Percentiles rank a stretch among this genome's conserved stretches.
These are phyloP conservation scores for Tenthredo livida DNA, from an alignment of 2,888 invertebrate species.

Conservation along the genomic window DNA sequence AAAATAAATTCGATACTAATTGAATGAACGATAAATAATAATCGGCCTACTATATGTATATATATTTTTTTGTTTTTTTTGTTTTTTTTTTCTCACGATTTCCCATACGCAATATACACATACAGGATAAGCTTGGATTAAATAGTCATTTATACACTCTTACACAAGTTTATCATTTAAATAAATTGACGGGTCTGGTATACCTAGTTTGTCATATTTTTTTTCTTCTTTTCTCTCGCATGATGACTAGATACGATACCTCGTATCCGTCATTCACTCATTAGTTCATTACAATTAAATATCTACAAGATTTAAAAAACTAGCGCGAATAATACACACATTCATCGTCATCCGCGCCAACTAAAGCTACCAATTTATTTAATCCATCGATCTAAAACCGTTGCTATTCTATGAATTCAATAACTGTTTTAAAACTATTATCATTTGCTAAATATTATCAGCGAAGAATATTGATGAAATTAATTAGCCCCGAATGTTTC, in stretches of 20 bases:
- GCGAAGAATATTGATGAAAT: not conserved
- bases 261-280: not conserved
- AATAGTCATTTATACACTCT: not conserved
- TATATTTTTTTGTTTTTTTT: too few relatives aligned
- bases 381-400: not conserved
- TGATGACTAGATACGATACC: not conserved
- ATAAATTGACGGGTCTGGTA: conserved; percentile 1
- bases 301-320: not conserved
- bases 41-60: not conserved
- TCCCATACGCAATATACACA: conserved; percentile 18
- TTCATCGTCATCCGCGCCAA: not conserved
- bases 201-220: not conserved
- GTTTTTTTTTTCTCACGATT: not conserved
- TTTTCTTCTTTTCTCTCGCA: not conserved
- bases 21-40: not conserved
- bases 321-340: not conserved
- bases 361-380: not conserved
- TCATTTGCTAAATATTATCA: not conserved
- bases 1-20: conserved; percentile 5
- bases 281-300: not conserved
- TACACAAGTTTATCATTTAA: not conserved
- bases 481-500: not conserved
- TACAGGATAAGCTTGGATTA: not conserved
- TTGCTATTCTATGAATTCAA: not conserved
- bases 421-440: not conserved